A percentile compares a stretch with the other conserved stretches of the same genome.
phyloP scores from a whole-genome alignment of 2,888 invertebrate genomes.

The Cremastinae sp. region DNA sequence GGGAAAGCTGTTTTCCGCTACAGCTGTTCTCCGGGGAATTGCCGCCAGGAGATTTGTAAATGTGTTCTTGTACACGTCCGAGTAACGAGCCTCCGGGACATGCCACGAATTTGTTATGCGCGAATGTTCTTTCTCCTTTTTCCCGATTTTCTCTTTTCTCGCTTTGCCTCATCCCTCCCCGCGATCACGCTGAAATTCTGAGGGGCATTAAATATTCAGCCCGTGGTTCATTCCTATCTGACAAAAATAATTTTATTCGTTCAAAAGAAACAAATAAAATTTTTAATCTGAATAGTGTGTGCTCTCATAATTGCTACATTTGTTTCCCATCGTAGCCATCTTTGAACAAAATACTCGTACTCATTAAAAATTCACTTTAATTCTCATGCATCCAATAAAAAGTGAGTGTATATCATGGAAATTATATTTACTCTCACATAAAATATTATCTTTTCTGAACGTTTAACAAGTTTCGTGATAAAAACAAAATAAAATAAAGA shows the following conservation, averaged over 20 bases:
- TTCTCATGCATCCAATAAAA: too few relatives aligned
- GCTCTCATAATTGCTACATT: too few relatives aligned
- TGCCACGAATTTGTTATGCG: slow-evolving; percentile 21
- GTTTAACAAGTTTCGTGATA: too few relatives aligned
- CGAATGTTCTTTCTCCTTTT: background rate
- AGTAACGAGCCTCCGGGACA: slow-evolving; percentile 16
- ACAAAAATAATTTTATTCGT: background rate
- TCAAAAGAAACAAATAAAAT: background rate
- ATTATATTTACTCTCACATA: too few relatives aligned
- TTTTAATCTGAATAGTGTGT: too few relatives aligned
- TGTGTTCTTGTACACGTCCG: slow-evolving; percentile 4
- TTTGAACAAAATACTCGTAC: too few relatives aligned
- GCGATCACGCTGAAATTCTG: background rate
- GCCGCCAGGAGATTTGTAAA: slow-evolving; percentile 14
- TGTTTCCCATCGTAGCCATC: too few relatives aligned
- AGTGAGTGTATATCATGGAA: too few relatives aligned
- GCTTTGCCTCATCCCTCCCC: background rate
- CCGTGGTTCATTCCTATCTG: background rate
- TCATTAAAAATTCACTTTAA: too few relatives aligned
- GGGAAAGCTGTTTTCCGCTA: background rate
- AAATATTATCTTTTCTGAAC: too few relatives aligned
- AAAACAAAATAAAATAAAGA: background rate
- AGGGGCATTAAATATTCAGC: slow-evolving; percentile 3
- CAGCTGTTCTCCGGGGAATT: background rate
- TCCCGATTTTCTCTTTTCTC: background rate